Evolutionary conservation across 2,113 vertebrate genomes (phyloP).

Genomic region (Pituophis catenifer): DNA sequence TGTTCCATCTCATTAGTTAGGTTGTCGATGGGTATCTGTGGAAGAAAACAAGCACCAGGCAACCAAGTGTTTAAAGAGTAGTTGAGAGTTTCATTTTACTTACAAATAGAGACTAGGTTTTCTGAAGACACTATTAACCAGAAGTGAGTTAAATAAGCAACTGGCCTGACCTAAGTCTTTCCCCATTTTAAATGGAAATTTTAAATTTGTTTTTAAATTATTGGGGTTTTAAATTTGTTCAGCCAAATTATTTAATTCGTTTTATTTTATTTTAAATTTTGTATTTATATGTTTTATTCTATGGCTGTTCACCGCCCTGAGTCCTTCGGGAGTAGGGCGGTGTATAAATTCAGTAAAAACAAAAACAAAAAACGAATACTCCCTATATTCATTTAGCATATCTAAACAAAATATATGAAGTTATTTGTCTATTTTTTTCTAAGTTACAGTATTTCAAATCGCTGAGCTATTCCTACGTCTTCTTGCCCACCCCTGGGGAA

Average conservation of each 20-base stretch:
- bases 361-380: neutral
- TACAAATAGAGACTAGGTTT: neutral
- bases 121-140: neutral
- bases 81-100: neutral
- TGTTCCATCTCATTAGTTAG: slow-evolving; percentile 95
- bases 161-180: too few relatives aligned
- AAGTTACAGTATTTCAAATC: neutral
- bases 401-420: neutral
- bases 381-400: neutral
- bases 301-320: too few relatives aligned
- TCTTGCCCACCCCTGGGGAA: neutral
- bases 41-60: slow-evolving; percentile 44
- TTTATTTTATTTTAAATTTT: too few relatives aligned
- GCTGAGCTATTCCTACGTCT: neutral
- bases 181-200: too few relatives aligned
- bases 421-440: neutral
- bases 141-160: neutral
- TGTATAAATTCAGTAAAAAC: too few relatives aligned
- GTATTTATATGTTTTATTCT: too few relatives aligned
- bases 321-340: too few relatives aligned
- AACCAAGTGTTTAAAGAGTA: neutral
- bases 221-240: too few relatives aligned
- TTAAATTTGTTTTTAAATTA: too few relatives aligned
- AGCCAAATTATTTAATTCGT: too few relatives aligned
- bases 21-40: slow-evolving; percentile 83